Evolutionary conservation across 2,797 vertebrate genomes (phyloP), one percentile per base, ranked within the genome.

Genomic region (Lates japonicus): DNA sequence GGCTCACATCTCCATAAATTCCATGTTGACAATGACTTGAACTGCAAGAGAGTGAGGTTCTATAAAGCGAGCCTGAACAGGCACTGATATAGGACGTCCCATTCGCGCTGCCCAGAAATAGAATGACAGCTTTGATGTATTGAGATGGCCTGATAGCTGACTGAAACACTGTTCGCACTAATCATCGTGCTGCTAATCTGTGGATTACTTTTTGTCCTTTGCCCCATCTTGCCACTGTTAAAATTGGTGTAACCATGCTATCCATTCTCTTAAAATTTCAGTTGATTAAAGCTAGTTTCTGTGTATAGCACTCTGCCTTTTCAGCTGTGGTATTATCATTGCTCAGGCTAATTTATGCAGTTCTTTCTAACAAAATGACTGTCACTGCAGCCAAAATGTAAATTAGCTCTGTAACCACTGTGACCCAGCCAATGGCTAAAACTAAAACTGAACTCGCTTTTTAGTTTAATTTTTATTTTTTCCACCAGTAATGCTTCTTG

Each of bases 1-100:
- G 90, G 87, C 87, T 87, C 90, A 88, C 90, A 80, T 91, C 91
- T 91, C 91, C 91, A 93, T 93, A 91, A 94, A 94, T 94, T n/a
- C n/a, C 92, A 94, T 90, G 86, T 76, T 91, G 91, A 92, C 92
- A 92, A 88, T 87, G 93, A 90, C 87, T 90, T 88, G 91, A 89
- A 87, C 90, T 82, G 86, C 79, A 42, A 39, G 87, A 88, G 84
- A n/a, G n/a, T n/a, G 82, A 89, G 88, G 87, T 88, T 83, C 80
- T 75, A 86, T 85, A 82, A 87, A 92, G 80, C 61, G 16, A 35
- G 84, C 44, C 87, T 84, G 87, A 87, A 69, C 78, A 58, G 77
- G 66, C 72, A 4, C 87, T 87, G 88, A 89, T 91, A 86, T 77
- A 87, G 83, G 84, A 90, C 83, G 49, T 74, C 85, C 84, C 86